A percentile compares a stretch with the other conserved stretches of the same genome.
These are phyloP conservation scores for Diplodus sargus DNA, from an alignment of 2,797 vertebrate species.

Conservation along the genomic window DNA sequence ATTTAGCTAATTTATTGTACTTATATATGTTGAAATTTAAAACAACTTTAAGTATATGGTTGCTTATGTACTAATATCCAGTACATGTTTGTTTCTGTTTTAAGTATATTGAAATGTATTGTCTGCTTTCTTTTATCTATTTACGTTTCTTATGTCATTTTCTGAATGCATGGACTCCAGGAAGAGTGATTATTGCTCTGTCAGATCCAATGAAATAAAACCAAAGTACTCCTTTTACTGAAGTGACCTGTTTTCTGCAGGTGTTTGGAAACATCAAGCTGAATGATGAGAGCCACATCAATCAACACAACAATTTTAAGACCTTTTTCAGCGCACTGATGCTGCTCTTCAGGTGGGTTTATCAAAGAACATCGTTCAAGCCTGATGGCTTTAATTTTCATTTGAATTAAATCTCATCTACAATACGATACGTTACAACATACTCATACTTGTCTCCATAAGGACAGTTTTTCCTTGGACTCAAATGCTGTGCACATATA, in stretches of 20 bases:
- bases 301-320: slow-evolving; percentile 99
- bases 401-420: too few species aligned
- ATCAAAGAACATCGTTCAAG: background rate
- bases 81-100: too few species aligned
- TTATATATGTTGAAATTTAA: too few species aligned
- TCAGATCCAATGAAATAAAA: background rate
- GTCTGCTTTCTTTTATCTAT: background rate
- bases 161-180: background rate
- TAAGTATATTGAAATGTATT: too few species aligned
- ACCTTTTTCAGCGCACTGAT: slow-evolving; percentile 96
- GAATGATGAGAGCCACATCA: slow-evolving; percentile 98
- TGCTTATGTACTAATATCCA: too few species aligned
- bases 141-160: background rate
- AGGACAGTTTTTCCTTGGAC: too few species aligned
- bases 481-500: too few species aligned
- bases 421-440: too few species aligned
- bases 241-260: slow-evolving; percentile 70
- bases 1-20: too few species aligned
- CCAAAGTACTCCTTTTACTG: background rate
- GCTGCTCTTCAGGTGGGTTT: slow-evolving; percentile 94
- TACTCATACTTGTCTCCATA: too few species aligned
- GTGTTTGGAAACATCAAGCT: slow-evolving; percentile 98
- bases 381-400: background rate
- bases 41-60: too few species aligned
- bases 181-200: background rate